These are phyloP conservation scores for Cheirogaleus major DNA, from an alignment of 2,797 vertebrate genomes.

Conservation along the genomic window DNA sequence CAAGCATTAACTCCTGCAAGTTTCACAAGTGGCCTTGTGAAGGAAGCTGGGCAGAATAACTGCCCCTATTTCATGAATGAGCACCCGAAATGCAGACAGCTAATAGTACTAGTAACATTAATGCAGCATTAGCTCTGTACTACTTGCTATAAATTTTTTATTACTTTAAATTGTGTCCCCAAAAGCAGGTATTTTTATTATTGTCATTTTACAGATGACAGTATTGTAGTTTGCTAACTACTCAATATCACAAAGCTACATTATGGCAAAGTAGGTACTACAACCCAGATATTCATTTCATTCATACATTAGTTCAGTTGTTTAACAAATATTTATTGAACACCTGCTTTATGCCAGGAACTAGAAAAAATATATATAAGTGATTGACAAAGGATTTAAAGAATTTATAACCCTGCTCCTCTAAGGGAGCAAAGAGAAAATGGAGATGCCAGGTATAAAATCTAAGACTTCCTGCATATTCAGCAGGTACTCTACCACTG, in stretches of 20 bases:
- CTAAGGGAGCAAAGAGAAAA: conserved; percentile 50
- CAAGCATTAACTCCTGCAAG: neutral
- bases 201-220: conserved; percentile 45
- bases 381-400: neutral
- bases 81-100: neutral
- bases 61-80: conserved; percentile 30
- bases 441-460: conserved; percentile 6
- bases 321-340: conserved; percentile 43
- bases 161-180: conserved; percentile 27
- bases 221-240: conserved; percentile 18
- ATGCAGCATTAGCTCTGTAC: conserved; percentile 5
- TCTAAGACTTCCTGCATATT: neutral
- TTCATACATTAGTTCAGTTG: conserved; percentile 12
- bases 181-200: conserved; percentile 33
- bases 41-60: conserved; percentile 6
- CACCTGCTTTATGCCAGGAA: neutral
- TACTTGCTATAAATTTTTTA: neutral
- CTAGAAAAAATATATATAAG: neutral
- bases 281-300: conserved; percentile 26
- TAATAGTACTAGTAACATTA: conserved; percentile 45
- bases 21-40: conserved; percentile 9
- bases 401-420: conserved; percentile 29
- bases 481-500: neutral
- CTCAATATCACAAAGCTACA: neutral
- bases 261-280: neutral